Evolutionary conservation across 2,113 vertebrate species (phyloP), one percentile per base, ranked within the genome.

Genomic region (Sminthopsis crassicaudata): DNA sequence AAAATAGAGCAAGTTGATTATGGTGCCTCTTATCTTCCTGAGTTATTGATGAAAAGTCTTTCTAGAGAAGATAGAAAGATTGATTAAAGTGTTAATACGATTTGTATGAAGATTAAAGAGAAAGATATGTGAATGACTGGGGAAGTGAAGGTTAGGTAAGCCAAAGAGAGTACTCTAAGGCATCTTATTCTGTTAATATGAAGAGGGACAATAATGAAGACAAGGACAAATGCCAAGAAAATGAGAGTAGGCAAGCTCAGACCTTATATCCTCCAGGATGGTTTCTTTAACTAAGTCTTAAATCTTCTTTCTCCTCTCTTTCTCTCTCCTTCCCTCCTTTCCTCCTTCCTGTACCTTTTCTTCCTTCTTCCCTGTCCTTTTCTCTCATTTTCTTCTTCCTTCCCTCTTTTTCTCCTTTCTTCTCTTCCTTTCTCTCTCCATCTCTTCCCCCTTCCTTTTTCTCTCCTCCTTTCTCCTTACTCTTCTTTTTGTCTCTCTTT

Each of bases 81-180:
- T 84, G 12, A 89, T 92, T 54, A 48, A 55, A 91, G 53, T 51
- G 55, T 51, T 60, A 90, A 46, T 84, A 90, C 55, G 67, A 94
- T 84, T 51, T 93, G 12, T n/a, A 30, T 60, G 50, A 90, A 8
- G 94, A 91, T 50, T 91, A 91, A 46, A 51, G 76, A 92, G 54
- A 24, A 93, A 50, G n/a, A 46, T 16, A 53, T 10, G 16, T 42
- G n/a, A 3, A 42, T 54, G 54, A 30, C 1, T 54, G 27, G 24
- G 50, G 67, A 76, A 76, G 36, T 12, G 48, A 60, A 67, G 92
- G 50, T 23, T 76, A n/a, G 22, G 2, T 27, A 36, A 54, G 53
- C 4, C 10, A 25, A 24, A 9, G 22, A 26, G 26, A 14, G 4
- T 92, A 42, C 36, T 36, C 19, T 52, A 10, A 5, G 46, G 0